Conservation (phyloP, 2,888 invertebrate genomes). For the Tupiocoris notatus region DNA sequence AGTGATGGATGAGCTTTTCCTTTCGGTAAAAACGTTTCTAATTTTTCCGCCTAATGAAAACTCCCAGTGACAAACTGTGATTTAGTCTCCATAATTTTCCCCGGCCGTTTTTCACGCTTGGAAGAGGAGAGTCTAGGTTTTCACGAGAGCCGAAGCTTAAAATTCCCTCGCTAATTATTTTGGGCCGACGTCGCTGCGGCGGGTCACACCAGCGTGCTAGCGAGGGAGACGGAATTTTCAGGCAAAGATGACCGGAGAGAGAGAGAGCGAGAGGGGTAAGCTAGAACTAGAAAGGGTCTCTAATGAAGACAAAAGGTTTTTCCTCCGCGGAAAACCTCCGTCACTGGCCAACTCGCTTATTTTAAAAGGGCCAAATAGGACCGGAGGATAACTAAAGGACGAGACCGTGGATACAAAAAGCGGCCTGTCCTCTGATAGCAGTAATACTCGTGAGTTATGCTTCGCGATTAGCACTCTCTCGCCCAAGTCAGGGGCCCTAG, state of each 20-base stretch:
- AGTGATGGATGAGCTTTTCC: no score
- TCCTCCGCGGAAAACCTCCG: background rate
- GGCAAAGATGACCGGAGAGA: background rate
- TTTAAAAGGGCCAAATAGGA: background rate
- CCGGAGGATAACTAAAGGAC: background rate
- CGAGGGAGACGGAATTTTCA: background rate
- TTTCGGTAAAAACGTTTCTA: background rate
- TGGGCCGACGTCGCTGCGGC: background rate
- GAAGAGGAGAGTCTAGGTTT: background rate
- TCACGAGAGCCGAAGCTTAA: constrained; percentile 7
- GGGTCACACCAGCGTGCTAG: background rate
- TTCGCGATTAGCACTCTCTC: background rate
- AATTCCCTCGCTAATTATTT: constrained; percentile 27
- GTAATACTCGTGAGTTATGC: background rate
- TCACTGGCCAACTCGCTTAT: background rate
- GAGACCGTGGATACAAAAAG: background rate
- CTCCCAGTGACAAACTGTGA: constrained; percentile 1
- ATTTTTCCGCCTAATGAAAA: constrained; percentile 1
- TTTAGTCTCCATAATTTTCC: background rate
- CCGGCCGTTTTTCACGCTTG: constrained; percentile 3
- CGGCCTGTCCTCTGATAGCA: background rate
- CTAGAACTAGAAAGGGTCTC: background rate
- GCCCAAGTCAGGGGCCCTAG: no score
- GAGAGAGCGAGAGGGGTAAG: no score
- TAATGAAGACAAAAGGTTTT: constrained; percentile 25